phyloP scores from a whole-genome alignment of 2,797 vertebrate species.

The Parauchenoglanis ngamensis region DNA sequence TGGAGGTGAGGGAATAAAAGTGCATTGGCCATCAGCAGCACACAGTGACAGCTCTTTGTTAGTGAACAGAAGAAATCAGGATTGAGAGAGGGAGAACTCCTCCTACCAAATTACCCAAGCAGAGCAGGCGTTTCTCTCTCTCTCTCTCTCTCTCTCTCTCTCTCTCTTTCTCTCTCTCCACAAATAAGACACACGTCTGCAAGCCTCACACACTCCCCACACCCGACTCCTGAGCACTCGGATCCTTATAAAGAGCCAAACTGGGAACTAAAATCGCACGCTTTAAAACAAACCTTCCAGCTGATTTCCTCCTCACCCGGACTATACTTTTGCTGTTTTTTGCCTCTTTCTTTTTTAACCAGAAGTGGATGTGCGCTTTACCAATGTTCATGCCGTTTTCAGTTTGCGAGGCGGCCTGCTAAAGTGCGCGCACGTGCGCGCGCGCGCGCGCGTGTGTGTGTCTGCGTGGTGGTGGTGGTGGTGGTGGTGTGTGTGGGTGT shows the following conservation, averaged over 20 bases:
- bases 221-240: constrained; percentile 89
- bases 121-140: constrained; percentile 87
- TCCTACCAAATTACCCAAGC: constrained; percentile 97
- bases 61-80: constrained; percentile 80
- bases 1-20: neutral
- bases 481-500: constrained; percentile 45
- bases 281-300: constrained; percentile 29
- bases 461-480: constrained; percentile 62
- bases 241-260: constrained; percentile 75
- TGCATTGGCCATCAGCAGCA: constrained; percentile 75
- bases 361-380: constrained; percentile 56
- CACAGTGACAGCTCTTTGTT: constrained; percentile 98
- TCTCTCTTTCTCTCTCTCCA: constrained; percentile 69
- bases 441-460: constrained; percentile 54
- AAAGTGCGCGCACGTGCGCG: constrained; percentile 7
- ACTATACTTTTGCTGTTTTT: constrained; percentile 64
- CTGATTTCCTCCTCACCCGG: constrained; percentile 69
- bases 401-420: constrained; percentile 29
- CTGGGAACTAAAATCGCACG: constrained; percentile 70
- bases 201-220: constrained; percentile 87
- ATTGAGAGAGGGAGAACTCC: constrained; percentile 85
- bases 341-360: constrained; percentile 53
- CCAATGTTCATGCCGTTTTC: constrained; percentile 3
- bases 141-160: constrained; percentile 61
- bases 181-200: constrained; percentile 92